phyloP scores from a whole-genome alignment of 2,797 vertebrate genomes.

The Lophotriccus pileatus region DNA sequence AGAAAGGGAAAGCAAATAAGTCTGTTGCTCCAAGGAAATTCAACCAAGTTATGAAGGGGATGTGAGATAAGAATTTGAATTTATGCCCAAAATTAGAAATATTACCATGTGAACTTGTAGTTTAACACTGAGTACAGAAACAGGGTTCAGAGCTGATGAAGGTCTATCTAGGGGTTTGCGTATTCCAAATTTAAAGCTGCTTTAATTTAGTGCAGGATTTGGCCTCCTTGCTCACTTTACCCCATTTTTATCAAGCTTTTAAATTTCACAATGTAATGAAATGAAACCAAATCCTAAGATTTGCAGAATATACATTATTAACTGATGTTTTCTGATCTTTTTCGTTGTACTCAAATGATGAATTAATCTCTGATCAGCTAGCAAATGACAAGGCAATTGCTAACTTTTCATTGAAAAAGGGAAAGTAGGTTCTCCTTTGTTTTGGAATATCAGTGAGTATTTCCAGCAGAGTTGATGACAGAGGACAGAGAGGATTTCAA shows the following conservation, averaged over 20 bases:
- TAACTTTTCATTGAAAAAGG: neutral
- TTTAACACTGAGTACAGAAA: neutral
- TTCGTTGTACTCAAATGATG: neutral
- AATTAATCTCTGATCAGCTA: neutral
- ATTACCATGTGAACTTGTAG: neutral
- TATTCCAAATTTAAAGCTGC: neutral
- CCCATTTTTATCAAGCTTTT: neutral
- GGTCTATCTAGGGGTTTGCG: neutral
- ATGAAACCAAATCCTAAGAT: neutral
- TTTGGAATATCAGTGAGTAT: neutral
- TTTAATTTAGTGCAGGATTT: neutral
- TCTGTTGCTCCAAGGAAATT: neutral
- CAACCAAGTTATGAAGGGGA: neutral
- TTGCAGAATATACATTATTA: neutral
- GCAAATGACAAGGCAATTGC: neutral
- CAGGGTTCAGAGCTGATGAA: neutral
- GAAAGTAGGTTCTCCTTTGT: neutral
- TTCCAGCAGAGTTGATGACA: neutral
- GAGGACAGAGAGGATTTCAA: neutral
- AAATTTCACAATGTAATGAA: neutral
- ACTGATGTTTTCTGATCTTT: neutral
- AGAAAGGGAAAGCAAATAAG: neutral
- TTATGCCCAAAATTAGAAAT: neutral
- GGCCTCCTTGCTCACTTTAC: neutral
- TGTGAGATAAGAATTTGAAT: neutral